Conservation (phyloP, 2,888 invertebrate species). For the Myopa testacea region DNA sequence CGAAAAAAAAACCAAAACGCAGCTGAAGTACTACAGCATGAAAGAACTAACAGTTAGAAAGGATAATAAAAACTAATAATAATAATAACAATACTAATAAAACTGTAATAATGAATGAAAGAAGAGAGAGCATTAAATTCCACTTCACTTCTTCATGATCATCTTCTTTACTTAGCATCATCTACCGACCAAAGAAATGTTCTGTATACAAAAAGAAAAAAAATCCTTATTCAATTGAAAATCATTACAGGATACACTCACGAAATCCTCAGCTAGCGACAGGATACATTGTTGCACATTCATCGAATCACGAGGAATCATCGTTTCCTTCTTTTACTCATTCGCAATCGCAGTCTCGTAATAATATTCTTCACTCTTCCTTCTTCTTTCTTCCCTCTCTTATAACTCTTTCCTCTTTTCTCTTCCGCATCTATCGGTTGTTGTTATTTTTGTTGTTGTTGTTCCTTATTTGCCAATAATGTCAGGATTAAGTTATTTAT, state of each 20-base stretch:
- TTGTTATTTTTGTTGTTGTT: neutral
- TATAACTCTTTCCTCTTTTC: neutral
- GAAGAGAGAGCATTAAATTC: slow-evolving; percentile 27
- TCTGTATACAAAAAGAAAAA: neutral
- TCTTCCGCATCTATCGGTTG: too few species aligned
- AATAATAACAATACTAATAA: slow-evolving; percentile 21
- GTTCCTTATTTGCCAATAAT: slow-evolving; percentile 18
- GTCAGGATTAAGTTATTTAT: slow-evolving; percentile 38
- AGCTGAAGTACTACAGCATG: neutral
- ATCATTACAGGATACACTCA: slow-evolving; percentile 29
- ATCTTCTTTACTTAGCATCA: neutral
- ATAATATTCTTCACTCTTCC: neutral
- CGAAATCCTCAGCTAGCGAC: slow-evolving; percentile 34
- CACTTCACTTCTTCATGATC: slow-evolving; percentile 21
- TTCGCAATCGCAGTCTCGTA: neutral
- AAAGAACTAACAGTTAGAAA: neutral
- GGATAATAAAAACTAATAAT: slow-evolving; percentile 26
- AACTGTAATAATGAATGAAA: slow-evolving; percentile 7
- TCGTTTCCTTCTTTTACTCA: slow-evolving; percentile 13
- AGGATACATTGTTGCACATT: slow-evolving; percentile 42
- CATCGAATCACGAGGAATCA: slow-evolving; percentile 9
- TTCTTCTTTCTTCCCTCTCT: neutral
- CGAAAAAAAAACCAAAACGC: too few species aligned
- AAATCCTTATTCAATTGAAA: slow-evolving; percentile 23
- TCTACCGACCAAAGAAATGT: neutral